These are phyloP conservation scores for Margaritifera margaritifera DNA, from an alignment of 2,888 invertebrate genomes.

Conservation along the genomic window DNA sequence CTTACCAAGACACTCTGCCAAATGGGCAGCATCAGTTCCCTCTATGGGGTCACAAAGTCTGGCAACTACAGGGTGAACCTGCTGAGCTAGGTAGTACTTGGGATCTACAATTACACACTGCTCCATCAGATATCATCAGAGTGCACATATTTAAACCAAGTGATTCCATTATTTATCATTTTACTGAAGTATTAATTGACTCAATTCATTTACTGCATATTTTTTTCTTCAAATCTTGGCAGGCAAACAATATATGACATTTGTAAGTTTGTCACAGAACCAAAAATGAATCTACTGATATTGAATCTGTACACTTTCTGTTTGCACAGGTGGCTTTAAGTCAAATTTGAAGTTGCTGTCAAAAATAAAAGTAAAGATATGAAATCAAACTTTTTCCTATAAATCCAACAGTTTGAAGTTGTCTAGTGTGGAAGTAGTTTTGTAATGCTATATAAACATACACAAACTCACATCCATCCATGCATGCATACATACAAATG, in stretches of 20 bases:
- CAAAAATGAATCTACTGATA: too few relatives aligned
- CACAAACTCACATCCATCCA: neutral
- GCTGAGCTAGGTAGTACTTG: slow-evolving; percentile 93
- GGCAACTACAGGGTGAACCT: slow-evolving; percentile 96
- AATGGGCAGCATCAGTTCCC: slow-evolving; percentile 89
- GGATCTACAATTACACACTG: slow-evolving; percentile 78
- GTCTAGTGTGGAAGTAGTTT: too few relatives aligned
- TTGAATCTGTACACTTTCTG: neutral
- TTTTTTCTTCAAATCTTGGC: too few relatives aligned
- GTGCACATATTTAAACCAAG: neutral
- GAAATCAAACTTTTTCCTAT: too few relatives aligned
- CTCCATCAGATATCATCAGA: neutral
- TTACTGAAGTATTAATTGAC: too few relatives aligned
- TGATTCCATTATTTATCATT: too few relatives aligned
- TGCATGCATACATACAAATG: neutral
- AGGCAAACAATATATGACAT: too few relatives aligned
- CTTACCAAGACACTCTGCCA: slow-evolving; percentile 90
- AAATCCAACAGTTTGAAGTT: too few relatives aligned
- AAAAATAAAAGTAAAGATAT: neutral
- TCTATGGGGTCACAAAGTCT: slow-evolving; percentile 96
- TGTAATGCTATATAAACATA: too few relatives aligned
- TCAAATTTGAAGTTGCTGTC: neutral
- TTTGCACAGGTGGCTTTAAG: neutral
- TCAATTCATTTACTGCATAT: too few relatives aligned
- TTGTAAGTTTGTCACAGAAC: too few relatives aligned